phyloP scores from a whole-genome alignment of 2,888 invertebrate genomes.

The Drosophila falleni region DNA sequence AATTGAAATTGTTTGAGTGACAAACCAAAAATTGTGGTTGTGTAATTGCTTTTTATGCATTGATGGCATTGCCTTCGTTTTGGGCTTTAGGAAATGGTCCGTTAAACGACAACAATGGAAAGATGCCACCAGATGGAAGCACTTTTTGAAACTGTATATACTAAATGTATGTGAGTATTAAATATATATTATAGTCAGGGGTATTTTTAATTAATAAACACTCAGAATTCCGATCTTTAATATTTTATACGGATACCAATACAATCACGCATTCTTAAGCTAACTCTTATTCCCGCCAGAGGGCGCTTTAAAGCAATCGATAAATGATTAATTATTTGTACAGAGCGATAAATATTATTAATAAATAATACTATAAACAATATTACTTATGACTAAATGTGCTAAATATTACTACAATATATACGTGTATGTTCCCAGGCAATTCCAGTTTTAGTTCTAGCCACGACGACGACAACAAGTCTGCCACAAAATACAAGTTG shows the following conservation, averaged over 20 bases:
- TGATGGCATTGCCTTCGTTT: conserved; percentile 23
- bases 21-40: conserved; percentile 58
- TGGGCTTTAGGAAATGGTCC: conserved; percentile 2
- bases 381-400: too few relatives aligned
- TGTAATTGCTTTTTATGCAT: conserved; percentile 73
- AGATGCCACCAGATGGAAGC: conserved; percentile 23
- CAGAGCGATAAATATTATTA: too few relatives aligned
- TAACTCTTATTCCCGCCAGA: too few relatives aligned
- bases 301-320: too few relatives aligned
- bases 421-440: conserved; percentile 16
- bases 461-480: conserved; percentile 1
- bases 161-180: not conserved
- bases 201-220: too few relatives aligned
- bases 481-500: conserved; percentile 9
- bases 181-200: too few relatives aligned
- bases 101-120: conserved; percentile 50
- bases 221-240: too few relatives aligned
- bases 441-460: not conserved
- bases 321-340: too few relatives aligned
- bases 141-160: not conserved
- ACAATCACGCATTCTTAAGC: too few relatives aligned
- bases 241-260: too few relatives aligned
- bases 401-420: too few relatives aligned
- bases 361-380: too few relatives aligned
- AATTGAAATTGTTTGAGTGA: conserved; percentile 79